Conservation (phyloP, 2,888 invertebrate species). For the Lucinisca nassula region DNA sequence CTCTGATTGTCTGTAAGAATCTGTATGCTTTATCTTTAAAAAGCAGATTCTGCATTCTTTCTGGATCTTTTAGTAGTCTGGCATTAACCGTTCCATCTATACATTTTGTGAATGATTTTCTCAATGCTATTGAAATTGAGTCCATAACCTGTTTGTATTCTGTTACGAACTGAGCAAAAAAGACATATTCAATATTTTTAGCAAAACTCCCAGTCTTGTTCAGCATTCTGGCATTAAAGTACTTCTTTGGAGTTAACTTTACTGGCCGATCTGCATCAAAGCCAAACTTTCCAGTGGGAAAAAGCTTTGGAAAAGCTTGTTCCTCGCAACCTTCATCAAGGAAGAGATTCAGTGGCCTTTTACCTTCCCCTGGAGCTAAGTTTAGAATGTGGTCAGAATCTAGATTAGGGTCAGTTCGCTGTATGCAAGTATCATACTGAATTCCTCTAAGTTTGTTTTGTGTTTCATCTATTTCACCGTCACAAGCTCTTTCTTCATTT, state of each 20-base stretch:
- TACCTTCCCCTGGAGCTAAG: conserved; percentile 53
- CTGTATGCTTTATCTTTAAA: conserved; percentile 47
- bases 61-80: no score
- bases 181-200: conserved; percentile 55
- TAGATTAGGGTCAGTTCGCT: conserved; percentile 35
- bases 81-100: no score
- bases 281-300: conserved; percentile 61
- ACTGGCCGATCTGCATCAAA: conserved; percentile 43
- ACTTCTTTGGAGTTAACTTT: conserved; percentile 48
- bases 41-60: neutral
- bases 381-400: conserved; percentile 45
- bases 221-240: conserved; percentile 58
- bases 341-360: conserved; percentile 45
- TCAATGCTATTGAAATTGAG: conserved; percentile 43
- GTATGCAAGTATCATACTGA: conserved; percentile 57
- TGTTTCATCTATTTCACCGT: conserved; percentile 16
- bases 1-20: conserved; percentile 49
- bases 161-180: conserved; percentile 53
- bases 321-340: conserved; percentile 58
- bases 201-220: conserved; percentile 47
- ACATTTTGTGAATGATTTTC: conserved; percentile 41
- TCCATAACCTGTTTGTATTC: conserved; percentile 58
- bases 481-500: no score
- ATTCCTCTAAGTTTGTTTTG: conserved; percentile 28
- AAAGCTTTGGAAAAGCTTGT: conserved; percentile 34